Conservation (phyloP, 2,888 invertebrate species). For the Mellilla xanthometata region DNA sequence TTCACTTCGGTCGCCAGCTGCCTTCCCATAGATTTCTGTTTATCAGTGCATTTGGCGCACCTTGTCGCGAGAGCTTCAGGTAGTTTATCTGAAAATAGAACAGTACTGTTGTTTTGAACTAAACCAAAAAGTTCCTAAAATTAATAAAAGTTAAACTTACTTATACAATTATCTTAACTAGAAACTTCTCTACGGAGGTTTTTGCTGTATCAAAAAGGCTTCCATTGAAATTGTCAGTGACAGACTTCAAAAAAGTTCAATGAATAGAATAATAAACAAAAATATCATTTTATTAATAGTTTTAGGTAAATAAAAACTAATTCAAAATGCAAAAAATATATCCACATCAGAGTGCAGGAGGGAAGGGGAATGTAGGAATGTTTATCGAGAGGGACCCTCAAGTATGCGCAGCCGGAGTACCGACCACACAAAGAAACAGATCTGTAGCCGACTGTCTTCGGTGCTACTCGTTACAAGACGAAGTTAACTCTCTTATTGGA, state of each 20-base stretch:
- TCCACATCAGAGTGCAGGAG: slow-evolving; percentile 32
- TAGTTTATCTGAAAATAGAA: slow-evolving; percentile 80
- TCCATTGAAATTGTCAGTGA: no score
- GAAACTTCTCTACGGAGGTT: no score
- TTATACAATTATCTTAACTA: no score
- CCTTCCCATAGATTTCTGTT: slow-evolving; percentile 84
- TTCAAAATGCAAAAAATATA: slow-evolving; percentile 3
- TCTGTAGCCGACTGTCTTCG: slow-evolving; percentile 31
- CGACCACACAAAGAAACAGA: slow-evolving; percentile 31
- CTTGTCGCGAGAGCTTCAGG: slow-evolving; percentile 86
- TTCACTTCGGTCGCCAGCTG: slow-evolving; percentile 83
- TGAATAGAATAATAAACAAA: no score
- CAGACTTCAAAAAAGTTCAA: no score
- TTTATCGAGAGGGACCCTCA: slow-evolving; percentile 44
- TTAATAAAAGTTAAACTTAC: no score
- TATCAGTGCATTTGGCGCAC: slow-evolving; percentile 87
- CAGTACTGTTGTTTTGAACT: no score
- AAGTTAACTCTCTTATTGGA: slow-evolving; percentile 42
- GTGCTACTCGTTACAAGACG: slow-evolving; percentile 44
- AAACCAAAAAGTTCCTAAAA: no score
- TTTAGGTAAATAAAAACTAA: background rate
- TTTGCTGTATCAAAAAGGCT: no score
- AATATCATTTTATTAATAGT: no score
- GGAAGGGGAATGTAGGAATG: slow-evolving; percentile 48
- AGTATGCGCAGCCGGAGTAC: slow-evolving; percentile 45